These are phyloP conservation scores for Anastatus disparis DNA, from an alignment of 1,140 invertebrate genomes.

Conservation along the genomic window DNA sequence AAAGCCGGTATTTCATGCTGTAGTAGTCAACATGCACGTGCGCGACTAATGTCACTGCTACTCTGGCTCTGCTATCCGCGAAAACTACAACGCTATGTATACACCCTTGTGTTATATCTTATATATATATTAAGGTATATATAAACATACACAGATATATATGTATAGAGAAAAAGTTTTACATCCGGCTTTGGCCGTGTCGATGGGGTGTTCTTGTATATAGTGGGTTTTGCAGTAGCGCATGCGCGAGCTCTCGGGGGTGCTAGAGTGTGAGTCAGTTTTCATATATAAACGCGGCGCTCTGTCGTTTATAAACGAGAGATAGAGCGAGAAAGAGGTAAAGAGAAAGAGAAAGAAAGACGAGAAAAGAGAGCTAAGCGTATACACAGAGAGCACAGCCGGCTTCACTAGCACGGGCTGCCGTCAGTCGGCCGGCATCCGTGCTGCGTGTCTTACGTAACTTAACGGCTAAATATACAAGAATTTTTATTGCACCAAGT, in stretches of 20 bases:
- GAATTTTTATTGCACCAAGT: no score
- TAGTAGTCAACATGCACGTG: no score
- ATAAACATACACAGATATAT: no score
- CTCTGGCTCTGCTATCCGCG: no score
- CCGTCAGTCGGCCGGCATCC: slow-evolving; percentile 59
- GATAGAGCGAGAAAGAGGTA: slow-evolving; percentile 38
- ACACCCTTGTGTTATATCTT: no score
- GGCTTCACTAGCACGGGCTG: slow-evolving; percentile 35
- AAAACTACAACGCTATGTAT: no score
- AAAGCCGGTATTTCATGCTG: no score
- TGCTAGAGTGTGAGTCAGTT: background rate
- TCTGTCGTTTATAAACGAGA: background rate
- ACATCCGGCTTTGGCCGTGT: no score
- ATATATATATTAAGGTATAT: no score
- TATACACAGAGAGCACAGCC: background rate
- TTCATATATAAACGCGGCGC: no score
- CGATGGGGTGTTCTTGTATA: background rate
- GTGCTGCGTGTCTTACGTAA: slow-evolving; percentile 49
- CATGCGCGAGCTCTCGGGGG: slow-evolving; percentile 39
- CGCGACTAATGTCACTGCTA: no score
- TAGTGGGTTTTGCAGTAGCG: slow-evolving; percentile 21
- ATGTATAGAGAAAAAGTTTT: no score
- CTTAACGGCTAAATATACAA: background rate
- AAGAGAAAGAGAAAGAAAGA: slow-evolving; percentile 1
- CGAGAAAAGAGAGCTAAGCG: background rate